Conservation (phyloP, 2,113 vertebrate species). For the Isurus oxyrinchus region DNA sequence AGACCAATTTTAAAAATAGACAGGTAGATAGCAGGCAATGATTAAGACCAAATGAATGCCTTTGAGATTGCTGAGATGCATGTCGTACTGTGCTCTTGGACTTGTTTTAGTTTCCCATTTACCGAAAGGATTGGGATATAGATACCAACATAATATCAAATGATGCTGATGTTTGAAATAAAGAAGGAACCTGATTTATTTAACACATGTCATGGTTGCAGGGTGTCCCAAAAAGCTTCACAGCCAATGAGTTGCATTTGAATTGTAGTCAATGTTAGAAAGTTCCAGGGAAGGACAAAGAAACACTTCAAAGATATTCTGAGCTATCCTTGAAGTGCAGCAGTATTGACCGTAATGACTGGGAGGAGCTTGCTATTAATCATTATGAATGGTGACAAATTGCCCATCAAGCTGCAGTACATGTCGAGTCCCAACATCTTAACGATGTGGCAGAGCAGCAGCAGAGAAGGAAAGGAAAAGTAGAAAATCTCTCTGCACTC, state of each 20-base stretch:
- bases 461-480: neutral
- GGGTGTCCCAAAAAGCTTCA: neutral
- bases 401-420: neutral
- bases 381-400: neutral
- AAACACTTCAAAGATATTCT: neutral
- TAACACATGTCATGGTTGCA: neutral
- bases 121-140: neutral
- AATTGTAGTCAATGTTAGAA: neutral
- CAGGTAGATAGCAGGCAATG: neutral
- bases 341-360: neutral
- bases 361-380: neutral
- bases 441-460: neutral
- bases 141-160: neutral
- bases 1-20: neutral
- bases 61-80: neutral
- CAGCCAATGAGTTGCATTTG: neutral
- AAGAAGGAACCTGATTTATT: neutral
- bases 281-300: neutral
- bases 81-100: neutral
- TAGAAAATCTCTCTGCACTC: neutral
- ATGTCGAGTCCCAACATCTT: neutral
- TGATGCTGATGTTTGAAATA: neutral
- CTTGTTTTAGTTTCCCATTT: neutral
- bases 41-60: neutral
- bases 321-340: neutral